Base-by-base conservation (phyloP, 2,888 invertebrate species). In the Drosophila bunnanda region DNA sequence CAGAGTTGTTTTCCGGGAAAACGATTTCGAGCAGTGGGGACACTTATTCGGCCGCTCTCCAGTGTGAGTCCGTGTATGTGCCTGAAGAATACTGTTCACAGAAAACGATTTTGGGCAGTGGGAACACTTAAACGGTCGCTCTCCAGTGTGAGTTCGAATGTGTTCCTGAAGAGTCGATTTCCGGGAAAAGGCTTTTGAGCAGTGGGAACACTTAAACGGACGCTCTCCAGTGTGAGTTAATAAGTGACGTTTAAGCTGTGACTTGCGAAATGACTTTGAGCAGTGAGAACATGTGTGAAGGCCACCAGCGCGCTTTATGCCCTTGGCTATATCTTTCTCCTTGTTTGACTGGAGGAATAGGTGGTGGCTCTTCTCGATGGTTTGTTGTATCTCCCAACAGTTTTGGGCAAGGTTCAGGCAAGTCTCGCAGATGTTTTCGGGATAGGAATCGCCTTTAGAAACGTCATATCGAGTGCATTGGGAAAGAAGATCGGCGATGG, bases 1-100 rank as follows among this genome's bases (percentile, higher is more conserved):
- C 4, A 36, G 38, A n/a, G 1, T 3, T 1, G 0, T 8, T 8
- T 15, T 15, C 0, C 1, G 2, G 15, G 13, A 6, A 36, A 2
- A 36, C 15, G 7, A 0, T 7, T 15, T 36, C 2, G 36, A 36
- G 2, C 7, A 15, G 36, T 36, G 36, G 15, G 13, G 15, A 34
- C 34, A 15, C 34, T 34, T 34, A 9, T 13, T 13, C 6, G 36
- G 5, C 15, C n/a, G 15, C 15, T 36, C 36, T 36, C 15, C 8
- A 15, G 36, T n/a, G 8, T 36, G n/a, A n/a, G n/a, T n/a, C n/a
- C 1, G 15, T 7, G 13, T 36, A 1, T 0, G 7, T 15, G 2
- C n/a, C 6, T 15, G 8, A 2, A 8, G 36, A 7, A 7, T 28
- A 28, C 1, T 6, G 4, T 3, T 28, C 7, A 7, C 4, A 7